Conservation (phyloP, 2,797 vertebrate species). For the Micromesistius poutassou region DNA sequence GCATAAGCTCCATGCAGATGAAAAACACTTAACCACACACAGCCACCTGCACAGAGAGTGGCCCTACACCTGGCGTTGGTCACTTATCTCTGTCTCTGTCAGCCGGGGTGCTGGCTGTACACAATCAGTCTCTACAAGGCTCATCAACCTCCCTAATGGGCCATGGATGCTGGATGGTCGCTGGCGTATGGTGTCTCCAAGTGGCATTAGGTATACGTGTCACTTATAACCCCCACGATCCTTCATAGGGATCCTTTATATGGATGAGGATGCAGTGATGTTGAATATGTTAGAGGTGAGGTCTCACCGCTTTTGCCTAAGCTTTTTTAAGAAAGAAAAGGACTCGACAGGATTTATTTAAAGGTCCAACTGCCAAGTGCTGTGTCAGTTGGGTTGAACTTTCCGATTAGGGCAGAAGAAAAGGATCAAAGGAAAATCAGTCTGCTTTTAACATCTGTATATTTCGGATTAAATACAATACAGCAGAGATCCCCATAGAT, state of each 20-base stretch:
- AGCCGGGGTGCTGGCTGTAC: constrained; percentile 36
- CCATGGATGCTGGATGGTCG: constrained; percentile 44
- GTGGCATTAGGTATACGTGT: constrained; percentile 33
- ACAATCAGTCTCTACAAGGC: constrained; percentile 58
- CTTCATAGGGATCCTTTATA: constrained; percentile 19
- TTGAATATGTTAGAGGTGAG: neutral
- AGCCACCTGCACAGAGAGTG: constrained; percentile 11
- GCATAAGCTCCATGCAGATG: constrained; percentile 34
- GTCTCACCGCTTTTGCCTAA: neutral
- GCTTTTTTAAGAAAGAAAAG: neutral
- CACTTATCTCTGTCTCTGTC: constrained; percentile 31
- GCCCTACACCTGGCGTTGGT: constrained; percentile 21
- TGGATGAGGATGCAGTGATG: neutral
- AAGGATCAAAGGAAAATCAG: no score
- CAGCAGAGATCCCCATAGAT: neutral
- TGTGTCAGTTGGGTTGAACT: neutral
- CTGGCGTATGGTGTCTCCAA: constrained; percentile 49
- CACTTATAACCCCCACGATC: constrained; percentile 47
- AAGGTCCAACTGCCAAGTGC: neutral
- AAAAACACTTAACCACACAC: constrained; percentile 21
- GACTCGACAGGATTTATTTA: neutral
- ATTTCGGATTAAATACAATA: neutral
- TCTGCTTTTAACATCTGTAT: neutral
- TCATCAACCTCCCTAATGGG: constrained; percentile 67
- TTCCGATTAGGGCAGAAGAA: neutral